Evolutionary conservation across 2,888 invertebrate genomes (phyloP).

Genomic region (Myathropa florea): DNA sequence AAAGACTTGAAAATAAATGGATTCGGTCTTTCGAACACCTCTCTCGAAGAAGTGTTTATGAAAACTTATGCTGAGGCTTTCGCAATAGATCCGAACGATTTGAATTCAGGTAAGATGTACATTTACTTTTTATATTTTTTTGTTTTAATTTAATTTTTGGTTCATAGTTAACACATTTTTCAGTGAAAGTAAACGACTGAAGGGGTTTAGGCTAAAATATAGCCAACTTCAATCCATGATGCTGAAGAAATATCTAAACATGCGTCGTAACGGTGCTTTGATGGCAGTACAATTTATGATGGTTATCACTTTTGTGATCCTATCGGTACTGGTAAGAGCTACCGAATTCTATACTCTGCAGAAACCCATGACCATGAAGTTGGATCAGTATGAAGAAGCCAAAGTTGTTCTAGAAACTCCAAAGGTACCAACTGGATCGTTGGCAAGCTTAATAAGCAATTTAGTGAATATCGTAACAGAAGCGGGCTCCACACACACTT

Average conservation of each 20-base stretch:
- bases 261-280: background rate
- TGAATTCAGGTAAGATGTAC: background rate
- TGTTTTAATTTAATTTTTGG: background rate
- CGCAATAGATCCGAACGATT: background rate
- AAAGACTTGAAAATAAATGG: slow-evolving; percentile 19
- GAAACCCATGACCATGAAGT: background rate
- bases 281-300: background rate
- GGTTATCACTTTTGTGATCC: background rate
- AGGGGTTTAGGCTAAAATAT: background rate
- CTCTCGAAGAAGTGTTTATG: slow-evolving; percentile 54
- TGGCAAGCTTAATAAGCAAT: background rate
- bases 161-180: background rate
- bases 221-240: background rate
- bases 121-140: background rate
- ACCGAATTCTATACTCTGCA: background rate
- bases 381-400: background rate
- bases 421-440: background rate
- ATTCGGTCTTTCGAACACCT: slow-evolving; percentile 29
- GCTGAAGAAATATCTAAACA: background rate
- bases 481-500: background rate
- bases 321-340: background rate
- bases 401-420: background rate
- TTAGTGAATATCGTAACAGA: background rate
- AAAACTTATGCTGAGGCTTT: slow-evolving; percentile 24
- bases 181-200: background rate